Base-by-base conservation (phyloP, 2,888 invertebrate species). In the Zygogramma bicolorata region DNA sequence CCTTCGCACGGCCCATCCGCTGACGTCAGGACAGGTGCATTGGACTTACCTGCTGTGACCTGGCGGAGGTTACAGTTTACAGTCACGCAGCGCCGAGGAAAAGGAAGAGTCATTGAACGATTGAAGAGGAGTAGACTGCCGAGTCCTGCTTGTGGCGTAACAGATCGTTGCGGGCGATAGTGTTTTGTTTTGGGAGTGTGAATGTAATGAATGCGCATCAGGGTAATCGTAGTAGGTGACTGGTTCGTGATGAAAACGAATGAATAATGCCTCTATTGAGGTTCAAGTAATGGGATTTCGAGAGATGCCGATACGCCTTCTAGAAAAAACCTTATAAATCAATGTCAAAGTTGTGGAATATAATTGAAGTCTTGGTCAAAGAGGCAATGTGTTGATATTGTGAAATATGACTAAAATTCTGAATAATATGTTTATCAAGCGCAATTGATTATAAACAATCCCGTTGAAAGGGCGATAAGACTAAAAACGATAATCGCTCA, bases 1-100 rank as follows among this genome's bases (percentile, higher is more conserved):
- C 80, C 80, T 75, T 66, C 75, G 81, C 77, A 66, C 78, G 65
- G 42, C 77, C 79, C 79, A 75, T 71, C 77, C 77, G 75, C 73
- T 82, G 83, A 83, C 83, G 84, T 84, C 82, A 84, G 73, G 73
- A 40, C 82, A 83, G 83, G 83, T 84, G 83, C 81, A 81, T 75
- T 73, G 77, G 77, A 78, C 80, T 78, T 77, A 80, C 81, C 81
- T 81, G 80, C 27, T 49, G 29, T 73, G 74, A 72, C 72, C 69
- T 38, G 72, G 4, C 40, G 71, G 57, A 62, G 65, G 42, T 42
- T 61, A 49, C 40, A 40, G 62, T 38, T 42, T 61, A 49, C 40
- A 40, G 62, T 38, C 20, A 38, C n/a, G 58, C 15, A 60, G 20
- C 4, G 10, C 7, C 20, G 59, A 27, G 61, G 42, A 31, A 46